phyloP scores from a whole-genome alignment of 2,888 invertebrate genomes.

The Cabera pusaria region DNA sequence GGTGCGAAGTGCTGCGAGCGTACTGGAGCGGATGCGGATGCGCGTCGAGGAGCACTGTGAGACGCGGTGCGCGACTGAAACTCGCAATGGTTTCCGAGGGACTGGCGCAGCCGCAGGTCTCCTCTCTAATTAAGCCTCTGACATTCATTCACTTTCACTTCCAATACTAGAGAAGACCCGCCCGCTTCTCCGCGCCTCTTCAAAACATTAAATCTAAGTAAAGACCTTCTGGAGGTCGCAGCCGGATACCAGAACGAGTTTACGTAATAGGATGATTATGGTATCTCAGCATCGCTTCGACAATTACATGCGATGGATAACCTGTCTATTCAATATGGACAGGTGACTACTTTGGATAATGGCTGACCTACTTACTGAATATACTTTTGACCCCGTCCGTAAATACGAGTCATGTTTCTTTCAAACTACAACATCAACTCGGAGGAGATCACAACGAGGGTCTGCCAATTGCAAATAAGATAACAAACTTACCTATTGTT shows the following conservation, averaged over 20 bases:
- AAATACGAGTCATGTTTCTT: not conserved
- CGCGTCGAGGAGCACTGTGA: slow-evolving; percentile 34
- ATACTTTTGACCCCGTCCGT: slow-evolving; percentile 3
- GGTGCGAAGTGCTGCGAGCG: slow-evolving; percentile 40
- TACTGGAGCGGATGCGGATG: slow-evolving; percentile 30
- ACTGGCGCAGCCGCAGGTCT: slow-evolving; percentile 74
- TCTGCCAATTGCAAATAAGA: too few species aligned
- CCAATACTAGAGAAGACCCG: slow-evolving; percentile 75
- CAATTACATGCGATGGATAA: slow-evolving; percentile 15
- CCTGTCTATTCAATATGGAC: slow-evolving; percentile 10
- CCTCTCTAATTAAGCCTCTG: slow-evolving; percentile 82
- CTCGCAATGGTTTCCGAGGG: slow-evolving; percentile 69
- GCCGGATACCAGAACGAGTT: slow-evolving; percentile 63
- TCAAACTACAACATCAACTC: not conserved
- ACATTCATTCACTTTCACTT: slow-evolving; percentile 83
- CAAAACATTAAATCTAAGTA: slow-evolving; percentile 51
- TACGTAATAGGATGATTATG: slow-evolving; percentile 47
- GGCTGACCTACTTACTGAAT: slow-evolving; percentile 15
- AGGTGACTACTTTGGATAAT: slow-evolving; percentile 13
- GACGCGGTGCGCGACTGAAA: slow-evolving; percentile 57
- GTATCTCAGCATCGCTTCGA: slow-evolving; percentile 32
- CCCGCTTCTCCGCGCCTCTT: slow-evolving; percentile 63
- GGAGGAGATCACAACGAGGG: too few species aligned
- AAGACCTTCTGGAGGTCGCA: slow-evolving; percentile 80
- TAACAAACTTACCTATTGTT: too few species aligned